Percentiles rank a stretch among this genome's conserved stretches.
Evolutionary conservation across 2,888 invertebrate genomes (phyloP).

Genomic region (Caenorhabditis zanzibari): DNA sequence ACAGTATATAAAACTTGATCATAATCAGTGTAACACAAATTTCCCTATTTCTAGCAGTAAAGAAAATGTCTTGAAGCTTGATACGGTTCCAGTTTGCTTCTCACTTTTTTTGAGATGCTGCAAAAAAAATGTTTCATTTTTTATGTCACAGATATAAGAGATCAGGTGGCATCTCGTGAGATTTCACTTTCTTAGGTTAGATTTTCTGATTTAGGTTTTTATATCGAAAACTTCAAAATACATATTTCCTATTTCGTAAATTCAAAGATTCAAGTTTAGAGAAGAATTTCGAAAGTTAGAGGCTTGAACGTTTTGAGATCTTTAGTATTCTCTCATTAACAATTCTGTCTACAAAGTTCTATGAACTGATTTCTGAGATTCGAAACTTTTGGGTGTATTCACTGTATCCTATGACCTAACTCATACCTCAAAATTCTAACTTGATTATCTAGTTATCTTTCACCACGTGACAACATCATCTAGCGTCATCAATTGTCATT

Average conservation of each 20-base stretch:
- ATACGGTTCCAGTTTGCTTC: not conserved
- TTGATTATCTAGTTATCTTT: not conserved
- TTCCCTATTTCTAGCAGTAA: not conserved
- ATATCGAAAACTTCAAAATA: too few relatives aligned
- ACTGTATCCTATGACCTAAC: slow-evolving; percentile 2
- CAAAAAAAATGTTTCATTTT: slow-evolving; percentile 1
- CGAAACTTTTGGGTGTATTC: not conserved
- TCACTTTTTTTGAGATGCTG: not conserved
- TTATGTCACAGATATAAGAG: not conserved
- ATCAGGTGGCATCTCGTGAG: not conserved
- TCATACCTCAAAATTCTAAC: slow-evolving; percentile 1
- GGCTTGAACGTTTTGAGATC: not conserved
- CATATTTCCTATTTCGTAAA: too few relatives aligned
- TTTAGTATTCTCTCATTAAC: not conserved
- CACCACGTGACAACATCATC: not conserved
- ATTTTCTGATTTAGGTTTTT: too few relatives aligned
- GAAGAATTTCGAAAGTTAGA: too few relatives aligned
- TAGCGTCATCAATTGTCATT: not conserved
- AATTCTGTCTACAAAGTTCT: not conserved
- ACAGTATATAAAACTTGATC: not conserved
- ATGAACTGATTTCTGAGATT: slow-evolving; percentile 14
- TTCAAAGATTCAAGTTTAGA: too few relatives aligned
- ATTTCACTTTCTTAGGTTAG: too few relatives aligned
- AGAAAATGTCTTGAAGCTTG: not conserved
- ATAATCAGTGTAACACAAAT: not conserved